Evolutionary conservation across 2,888 invertebrate species (phyloP).

Genomic region (Candidula unifasciata): DNA sequence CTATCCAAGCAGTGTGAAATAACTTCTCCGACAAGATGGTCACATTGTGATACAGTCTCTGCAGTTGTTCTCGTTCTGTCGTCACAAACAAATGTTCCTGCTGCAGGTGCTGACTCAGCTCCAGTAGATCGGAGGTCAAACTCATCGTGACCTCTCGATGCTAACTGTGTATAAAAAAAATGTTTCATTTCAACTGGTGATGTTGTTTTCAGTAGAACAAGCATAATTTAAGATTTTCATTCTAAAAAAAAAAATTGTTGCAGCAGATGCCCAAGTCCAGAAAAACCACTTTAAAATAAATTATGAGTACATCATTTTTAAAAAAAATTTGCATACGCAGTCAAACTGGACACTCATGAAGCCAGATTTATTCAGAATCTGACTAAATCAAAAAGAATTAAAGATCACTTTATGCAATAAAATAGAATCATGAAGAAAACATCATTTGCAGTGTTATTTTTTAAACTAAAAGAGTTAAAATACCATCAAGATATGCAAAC

Average conservation of each 20-base stretch:
- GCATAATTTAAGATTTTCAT: neutral
- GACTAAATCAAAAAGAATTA: too few species aligned
- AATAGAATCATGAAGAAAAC: too few species aligned
- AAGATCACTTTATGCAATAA: too few species aligned
- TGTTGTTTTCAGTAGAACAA: neutral
- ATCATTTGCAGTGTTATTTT: too few species aligned
- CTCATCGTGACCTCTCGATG: conserved; percentile 51
- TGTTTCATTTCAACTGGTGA: neutral
- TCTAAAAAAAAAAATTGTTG: neutral
- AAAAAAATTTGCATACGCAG: too few species aligned
- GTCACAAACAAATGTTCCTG: conserved; percentile 92
- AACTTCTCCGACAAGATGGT: conserved; percentile 81
- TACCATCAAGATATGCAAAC: too few species aligned
- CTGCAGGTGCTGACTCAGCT: conserved; percentile 85
- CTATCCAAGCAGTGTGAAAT: conserved; percentile 90
- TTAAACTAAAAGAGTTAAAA: too few species aligned
- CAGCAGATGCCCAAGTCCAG: too few species aligned
- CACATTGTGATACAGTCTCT: conserved; percentile 77
- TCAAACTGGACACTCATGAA: too few species aligned
- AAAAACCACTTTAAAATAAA: too few species aligned
- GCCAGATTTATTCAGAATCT: too few species aligned
- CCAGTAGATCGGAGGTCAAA: conserved; percentile 79
- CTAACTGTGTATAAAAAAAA: neutral
- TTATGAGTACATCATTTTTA: too few species aligned
- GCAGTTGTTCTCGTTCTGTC: conserved; percentile 87